Percentiles rank a stretch among this genome's conserved stretches.
These are phyloP conservation scores for Premnoplex brunnescens DNA, from an alignment of 2,797 vertebrate genomes.

Conservation along the genomic window DNA sequence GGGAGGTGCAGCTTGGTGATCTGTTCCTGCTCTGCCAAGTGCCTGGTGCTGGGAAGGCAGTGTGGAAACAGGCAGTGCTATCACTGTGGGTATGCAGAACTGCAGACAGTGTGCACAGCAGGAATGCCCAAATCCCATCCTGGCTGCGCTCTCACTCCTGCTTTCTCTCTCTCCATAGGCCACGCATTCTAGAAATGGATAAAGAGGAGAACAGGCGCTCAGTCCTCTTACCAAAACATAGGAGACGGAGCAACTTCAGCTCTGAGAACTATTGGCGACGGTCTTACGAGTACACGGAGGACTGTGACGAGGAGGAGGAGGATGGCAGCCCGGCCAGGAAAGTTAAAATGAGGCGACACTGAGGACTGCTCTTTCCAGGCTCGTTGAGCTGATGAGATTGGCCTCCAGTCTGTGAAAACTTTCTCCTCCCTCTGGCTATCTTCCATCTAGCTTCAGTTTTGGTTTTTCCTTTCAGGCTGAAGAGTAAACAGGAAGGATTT, in stretches of 20 bases:
- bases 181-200: slow-evolving; percentile 97
- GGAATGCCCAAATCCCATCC: rapidly evolving
- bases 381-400: slow-evolving; percentile 49
- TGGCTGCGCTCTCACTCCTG: neutral
- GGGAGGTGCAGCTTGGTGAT: neutral
- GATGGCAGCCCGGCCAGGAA: slow-evolving; percentile 86
- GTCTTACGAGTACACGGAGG: slow-evolving; percentile 81
- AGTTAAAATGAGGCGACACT: slow-evolving; percentile 97
- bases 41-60: neutral
- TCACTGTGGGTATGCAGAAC: rapidly evolving
- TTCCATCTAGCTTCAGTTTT: slow-evolving; percentile 67
- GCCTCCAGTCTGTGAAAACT: slow-evolving; percentile 68
- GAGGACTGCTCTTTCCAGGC: slow-evolving; percentile 68
- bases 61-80: neutral
- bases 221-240: slow-evolving; percentile 82
- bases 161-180: slow-evolving; percentile 73
- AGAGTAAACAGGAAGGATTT: slow-evolving; percentile 70
- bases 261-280: slow-evolving; percentile 93
- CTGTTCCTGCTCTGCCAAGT: neutral
- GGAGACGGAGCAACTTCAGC: slow-evolving; percentile 82
- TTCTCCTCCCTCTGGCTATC: slow-evolving; percentile 51
- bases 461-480: slow-evolving; percentile 71
- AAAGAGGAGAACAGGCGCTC: slow-evolving; percentile 96
- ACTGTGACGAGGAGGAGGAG: slow-evolving; percentile 80
- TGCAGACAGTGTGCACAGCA: rapidly evolving